Evolutionary conservation across 2,113 vertebrate genomes (phyloP).

Genomic region (Nanorana parkeri): DNA sequence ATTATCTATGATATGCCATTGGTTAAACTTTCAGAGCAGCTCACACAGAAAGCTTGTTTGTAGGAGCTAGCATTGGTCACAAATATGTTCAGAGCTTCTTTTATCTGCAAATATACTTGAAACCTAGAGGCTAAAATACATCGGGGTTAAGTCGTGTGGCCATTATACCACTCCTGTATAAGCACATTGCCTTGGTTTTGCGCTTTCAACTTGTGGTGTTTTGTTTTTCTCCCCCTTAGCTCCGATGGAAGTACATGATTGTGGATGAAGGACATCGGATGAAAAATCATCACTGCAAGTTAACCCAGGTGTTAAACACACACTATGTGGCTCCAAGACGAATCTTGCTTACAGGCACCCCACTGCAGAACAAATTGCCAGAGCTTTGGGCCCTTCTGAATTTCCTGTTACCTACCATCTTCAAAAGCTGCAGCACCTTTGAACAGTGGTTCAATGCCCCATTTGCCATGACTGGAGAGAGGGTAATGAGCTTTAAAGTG

Average conservation of each 20-base stretch:
- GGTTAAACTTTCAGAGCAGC: no score
- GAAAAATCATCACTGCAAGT: constrained; percentile 98
- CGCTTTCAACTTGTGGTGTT: no score
- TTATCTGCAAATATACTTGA: no score
- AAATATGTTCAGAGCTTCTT: no score
- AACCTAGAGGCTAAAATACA: no score
- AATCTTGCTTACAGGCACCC: constrained; percentile 92
- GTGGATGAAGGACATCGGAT: constrained; percentile 97
- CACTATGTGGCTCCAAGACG: constrained; percentile 95
- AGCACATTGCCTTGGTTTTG: no score
- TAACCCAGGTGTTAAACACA: constrained; percentile 96
- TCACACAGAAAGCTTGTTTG: no score
- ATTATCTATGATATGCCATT: no score
- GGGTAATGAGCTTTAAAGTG: constrained; percentile 71
- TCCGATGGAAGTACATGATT: constrained; percentile 99
- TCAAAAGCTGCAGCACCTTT: constrained; percentile 98
- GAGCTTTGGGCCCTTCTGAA: constrained; percentile 98
- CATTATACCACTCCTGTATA: no score
- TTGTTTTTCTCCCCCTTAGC: constrained; percentile 68
- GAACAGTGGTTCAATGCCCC: constrained; percentile 99
- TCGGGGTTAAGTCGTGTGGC: no score
- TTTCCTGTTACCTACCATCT: constrained; percentile 96
- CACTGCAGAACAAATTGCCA: constrained; percentile 94
- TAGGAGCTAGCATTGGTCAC: no score
- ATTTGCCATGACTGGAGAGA: constrained; percentile 97